phyloP scores from a whole-genome alignment of 2,888 invertebrate genomes.

The Polyommatus iphigenia region DNA sequence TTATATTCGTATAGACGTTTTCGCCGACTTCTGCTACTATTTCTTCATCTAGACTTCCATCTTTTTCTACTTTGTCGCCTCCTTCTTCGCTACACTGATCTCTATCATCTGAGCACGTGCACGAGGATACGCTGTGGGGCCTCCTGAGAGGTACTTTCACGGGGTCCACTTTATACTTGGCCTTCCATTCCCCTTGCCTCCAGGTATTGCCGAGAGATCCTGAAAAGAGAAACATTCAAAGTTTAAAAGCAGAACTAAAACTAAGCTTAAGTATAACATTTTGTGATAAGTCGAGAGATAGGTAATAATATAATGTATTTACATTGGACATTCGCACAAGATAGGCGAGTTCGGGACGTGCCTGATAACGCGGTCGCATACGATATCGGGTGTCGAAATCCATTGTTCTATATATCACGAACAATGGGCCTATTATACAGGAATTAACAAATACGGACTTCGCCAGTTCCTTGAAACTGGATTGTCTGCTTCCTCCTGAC shows the following conservation, averaged over 20 bases:
- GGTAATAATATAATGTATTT: background rate
- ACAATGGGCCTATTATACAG: conserved; percentile 13
- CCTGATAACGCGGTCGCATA: conserved; percentile 25
- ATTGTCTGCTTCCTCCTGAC: background rate
- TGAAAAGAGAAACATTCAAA: conserved; percentile 47
- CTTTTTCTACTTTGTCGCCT: conserved; percentile 34
- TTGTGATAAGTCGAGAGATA: background rate
- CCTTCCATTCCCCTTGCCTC: conserved; percentile 87
- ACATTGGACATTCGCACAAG: conserved; percentile 7
- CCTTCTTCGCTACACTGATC: conserved; percentile 34
- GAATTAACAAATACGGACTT: background rate
- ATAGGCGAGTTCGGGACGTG: conserved; percentile 29
- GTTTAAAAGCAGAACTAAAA: background rate
- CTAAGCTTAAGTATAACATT: background rate
- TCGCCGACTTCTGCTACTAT: conserved; percentile 45
- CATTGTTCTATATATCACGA: conserved; percentile 6
- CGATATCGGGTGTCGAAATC: background rate
- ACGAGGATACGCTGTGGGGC: conserved; percentile 48
- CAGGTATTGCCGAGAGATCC: conserved; percentile 90
- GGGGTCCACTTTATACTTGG: conserved; percentile 61
- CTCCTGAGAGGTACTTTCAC: conserved; percentile 56
- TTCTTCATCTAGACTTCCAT: conserved; percentile 33
- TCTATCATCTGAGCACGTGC: conserved; percentile 48
- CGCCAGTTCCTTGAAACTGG: background rate
- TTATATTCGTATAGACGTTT: conserved; percentile 47